Base-by-base conservation (phyloP, 2,797 vertebrate genomes). In the Cuculus canorus region DNA sequence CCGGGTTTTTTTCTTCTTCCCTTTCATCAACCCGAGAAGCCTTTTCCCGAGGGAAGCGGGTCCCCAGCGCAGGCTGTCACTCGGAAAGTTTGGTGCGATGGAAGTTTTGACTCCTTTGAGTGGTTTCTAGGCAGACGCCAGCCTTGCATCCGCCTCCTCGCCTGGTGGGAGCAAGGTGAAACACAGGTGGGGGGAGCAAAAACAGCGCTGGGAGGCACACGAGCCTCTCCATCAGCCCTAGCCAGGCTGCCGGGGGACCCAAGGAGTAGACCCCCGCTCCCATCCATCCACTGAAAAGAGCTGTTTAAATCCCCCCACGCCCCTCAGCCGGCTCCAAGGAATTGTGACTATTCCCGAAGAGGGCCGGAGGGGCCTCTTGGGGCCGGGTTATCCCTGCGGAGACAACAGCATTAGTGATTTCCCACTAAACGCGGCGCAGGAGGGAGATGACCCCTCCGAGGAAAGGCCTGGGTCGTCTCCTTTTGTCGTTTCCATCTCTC, bases 401-500 rank as follows among this genome's bases (percentile, higher is more conserved):
- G 57, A 73, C 21, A 95, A 57, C 48, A 79, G 53, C 73, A 28
- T 64, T 71, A 43, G 25, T 86, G 86, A 70, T 77, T 96, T 75
- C 32, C 41, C 70, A 45, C 71, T 85, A 71, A 92, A 65, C 45
- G 61, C 69, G 50, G 52, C 65, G 21, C 57, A 35, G 59, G 50
- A 83, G 57, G 60, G 47, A 39, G 45, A 17, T 95, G 85, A 93
- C 66, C 60, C 45, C 64, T 78, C 50, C 30, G 47, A 79, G 83
- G 60, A 85, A 92, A 93, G 89, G 80, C 64, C 88, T 73, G 75
- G 8, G 13, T 88, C 61, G 65, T 91, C 43, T 65, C 50, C 54
- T 85, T 94, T 83, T 93, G 72, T 85, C 22, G 22, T 82, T 95
- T 92, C 81, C 33, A 69, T 87, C 92, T 90, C 32, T 93, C 86